phyloP scores from a whole-genome alignment of 2,113 vertebrate genomes.

The Gobius niger region DNA sequence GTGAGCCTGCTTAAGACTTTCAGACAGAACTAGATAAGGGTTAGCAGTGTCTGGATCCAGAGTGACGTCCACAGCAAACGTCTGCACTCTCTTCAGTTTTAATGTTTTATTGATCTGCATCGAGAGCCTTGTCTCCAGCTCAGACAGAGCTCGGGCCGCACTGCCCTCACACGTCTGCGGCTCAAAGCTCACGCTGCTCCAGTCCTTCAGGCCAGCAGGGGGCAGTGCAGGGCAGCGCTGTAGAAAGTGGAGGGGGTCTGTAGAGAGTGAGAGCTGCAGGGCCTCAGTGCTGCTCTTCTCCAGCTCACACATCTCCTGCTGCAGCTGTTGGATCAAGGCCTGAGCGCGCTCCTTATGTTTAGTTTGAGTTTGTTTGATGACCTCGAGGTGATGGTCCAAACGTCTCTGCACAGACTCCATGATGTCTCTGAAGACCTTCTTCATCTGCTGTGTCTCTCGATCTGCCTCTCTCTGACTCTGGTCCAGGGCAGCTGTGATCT shows the following conservation, averaged over 20 bases:
- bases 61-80: background rate
- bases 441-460: too few species aligned
- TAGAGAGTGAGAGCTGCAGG: background rate
- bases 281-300: background rate
- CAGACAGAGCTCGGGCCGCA: background rate
- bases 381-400: too few species aligned
- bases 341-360: too few species aligned
- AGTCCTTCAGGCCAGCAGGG: too few species aligned
- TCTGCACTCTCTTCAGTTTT: background rate
- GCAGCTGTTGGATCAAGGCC: slow-evolving; percentile 8
- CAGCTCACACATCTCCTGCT: background rate
- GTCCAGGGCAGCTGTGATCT: background rate
- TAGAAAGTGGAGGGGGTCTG: too few species aligned
- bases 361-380: too few species aligned
- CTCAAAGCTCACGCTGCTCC: background rate
- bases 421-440: too few species aligned
- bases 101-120: background rate
- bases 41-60: background rate
- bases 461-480: too few species aligned
- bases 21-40: too few species aligned
- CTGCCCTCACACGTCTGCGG: background rate
- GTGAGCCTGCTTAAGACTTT: too few species aligned
- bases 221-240: too few species aligned
- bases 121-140: background rate
- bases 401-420: too few species aligned